Conservation (phyloP, 1,140 invertebrate genomes). For the Ptiloglossa arizonensis region DNA sequence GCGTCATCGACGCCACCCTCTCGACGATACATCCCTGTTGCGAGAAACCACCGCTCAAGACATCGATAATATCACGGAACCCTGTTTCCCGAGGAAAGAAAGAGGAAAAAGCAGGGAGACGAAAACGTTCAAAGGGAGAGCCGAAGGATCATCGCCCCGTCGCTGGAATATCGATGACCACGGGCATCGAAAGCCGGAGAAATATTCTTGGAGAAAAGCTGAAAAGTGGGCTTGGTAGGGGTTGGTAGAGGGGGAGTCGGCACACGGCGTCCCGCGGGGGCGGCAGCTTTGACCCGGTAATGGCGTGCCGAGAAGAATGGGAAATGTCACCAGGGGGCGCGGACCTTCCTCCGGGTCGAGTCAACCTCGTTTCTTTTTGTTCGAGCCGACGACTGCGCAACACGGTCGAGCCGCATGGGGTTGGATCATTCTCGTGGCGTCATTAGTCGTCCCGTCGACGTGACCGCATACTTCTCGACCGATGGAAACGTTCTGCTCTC, state of each 20-base stretch:
- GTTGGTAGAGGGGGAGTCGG: conserved; percentile 55
- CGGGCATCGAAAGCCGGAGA: neutral
- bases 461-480: conserved; percentile 69
- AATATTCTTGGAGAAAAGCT: conserved; percentile 63
- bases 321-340: conserved; percentile 81
- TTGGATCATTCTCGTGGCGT: conserved; percentile 74
- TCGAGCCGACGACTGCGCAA: conserved; percentile 68
- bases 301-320: conserved; percentile 81
- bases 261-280: conserved; percentile 77
- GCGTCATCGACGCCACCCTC: no score
- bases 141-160: neutral
- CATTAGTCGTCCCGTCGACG: conserved; percentile 77
- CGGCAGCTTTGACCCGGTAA: conserved; percentile 79
- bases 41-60: no score
- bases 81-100: neutral
- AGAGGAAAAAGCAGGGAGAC: neutral
- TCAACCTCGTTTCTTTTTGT: conserved; percentile 74
- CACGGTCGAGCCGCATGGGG: conserved; percentile 70
- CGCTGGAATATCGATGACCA: conserved; percentile 21
- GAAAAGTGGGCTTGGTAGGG: conserved; percentile 61
- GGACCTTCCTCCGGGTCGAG: conserved; percentile 64
- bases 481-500: conserved; percentile 43
- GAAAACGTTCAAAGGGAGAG: neutral
- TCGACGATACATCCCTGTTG: no score
- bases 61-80: no score